These are phyloP conservation scores for Drosophila pallidifrons DNA, from an alignment of 1,140 invertebrate species.

Conservation along the genomic window DNA sequence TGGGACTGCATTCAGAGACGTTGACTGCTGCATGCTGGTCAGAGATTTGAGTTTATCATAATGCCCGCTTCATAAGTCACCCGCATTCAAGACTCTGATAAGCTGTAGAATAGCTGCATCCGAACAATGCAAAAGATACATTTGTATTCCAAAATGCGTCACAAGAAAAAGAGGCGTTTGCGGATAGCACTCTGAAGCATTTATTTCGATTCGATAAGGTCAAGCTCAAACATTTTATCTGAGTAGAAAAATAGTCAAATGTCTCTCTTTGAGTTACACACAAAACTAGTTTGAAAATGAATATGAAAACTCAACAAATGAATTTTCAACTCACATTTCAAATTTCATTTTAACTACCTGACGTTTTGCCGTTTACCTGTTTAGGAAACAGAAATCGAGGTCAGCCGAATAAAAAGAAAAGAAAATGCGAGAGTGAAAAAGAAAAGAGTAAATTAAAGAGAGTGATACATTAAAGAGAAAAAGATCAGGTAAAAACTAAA, in stretches of 20 bases:
- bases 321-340: not conserved
- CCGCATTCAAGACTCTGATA: slow-evolving; percentile 62
- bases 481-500: not conserved
- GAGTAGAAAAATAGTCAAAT: not conserved
- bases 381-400: slow-evolving; percentile 1
- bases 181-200: not conserved
- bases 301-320: not conserved
- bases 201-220: slow-evolving; percentile 5
- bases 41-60: slow-evolving; percentile 50
- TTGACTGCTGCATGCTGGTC: slow-evolving; percentile 32
- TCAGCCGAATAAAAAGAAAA: not conserved
- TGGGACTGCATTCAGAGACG: slow-evolving; percentile 29
- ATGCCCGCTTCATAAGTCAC: slow-evolving; percentile 58
- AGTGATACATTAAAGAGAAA: not conserved
- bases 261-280: not conserved
- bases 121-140: slow-evolving; percentile 47
- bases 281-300: slow-evolving; percentile 28
- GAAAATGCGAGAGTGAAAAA: not conserved
- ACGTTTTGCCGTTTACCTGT: slow-evolving; percentile 1
- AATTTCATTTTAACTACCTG: slow-evolving; percentile 1
- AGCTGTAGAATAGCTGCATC: slow-evolving; percentile 41
- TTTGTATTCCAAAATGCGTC: slow-evolving; percentile 61
- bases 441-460: not conserved
- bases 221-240: slow-evolving; percentile 7
- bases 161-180: slow-evolving; percentile 29